These are phyloP conservation scores for Vidua macroura DNA, from an alignment of 2,113 vertebrate genomes.

Conservation along the genomic window DNA sequence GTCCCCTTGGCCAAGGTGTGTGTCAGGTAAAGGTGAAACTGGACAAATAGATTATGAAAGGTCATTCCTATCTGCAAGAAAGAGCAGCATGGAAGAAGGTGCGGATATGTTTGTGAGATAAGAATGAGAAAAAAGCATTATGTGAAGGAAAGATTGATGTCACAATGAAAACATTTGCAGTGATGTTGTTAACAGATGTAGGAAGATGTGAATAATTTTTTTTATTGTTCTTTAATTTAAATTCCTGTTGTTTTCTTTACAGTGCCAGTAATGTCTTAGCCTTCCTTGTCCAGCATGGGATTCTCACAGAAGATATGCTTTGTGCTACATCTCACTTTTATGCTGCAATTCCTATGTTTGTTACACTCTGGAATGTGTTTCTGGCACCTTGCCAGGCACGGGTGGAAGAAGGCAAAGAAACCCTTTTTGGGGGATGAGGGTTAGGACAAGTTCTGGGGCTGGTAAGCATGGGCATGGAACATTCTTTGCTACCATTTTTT, in stretches of 20 bases:
- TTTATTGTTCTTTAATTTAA: constrained; percentile 23
- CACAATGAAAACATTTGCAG: constrained; percentile 33
- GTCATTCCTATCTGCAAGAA: neutral
- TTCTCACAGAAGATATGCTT: neutral
- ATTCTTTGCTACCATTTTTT: constrained; percentile 39
- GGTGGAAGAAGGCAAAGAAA: neutral
- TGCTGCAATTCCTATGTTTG: neutral
- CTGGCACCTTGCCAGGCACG: neutral
- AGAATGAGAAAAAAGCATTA: constrained; percentile 11
- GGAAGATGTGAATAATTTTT: constrained; percentile 38
- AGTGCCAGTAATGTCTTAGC: constrained; percentile 16
- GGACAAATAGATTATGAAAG: neutral
- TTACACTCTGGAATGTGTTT: neutral
- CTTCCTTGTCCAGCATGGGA: neutral
- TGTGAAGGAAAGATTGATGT: constrained; percentile 31
- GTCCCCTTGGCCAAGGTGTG: neutral
- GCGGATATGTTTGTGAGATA: constrained; percentile 24
- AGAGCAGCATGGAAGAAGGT: neutral
- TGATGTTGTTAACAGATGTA: constrained; percentile 53
- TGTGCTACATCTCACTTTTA: neutral
- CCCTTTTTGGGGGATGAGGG: neutral
- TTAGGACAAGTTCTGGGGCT: neutral
- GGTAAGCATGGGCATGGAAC: neutral
- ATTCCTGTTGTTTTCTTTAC: constrained; percentile 42
- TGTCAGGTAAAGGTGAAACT: neutral